These are phyloP conservation scores for Chaenodraco wilsoni DNA, from an alignment of 2,797 vertebrate species.

Conservation along the genomic window DNA sequence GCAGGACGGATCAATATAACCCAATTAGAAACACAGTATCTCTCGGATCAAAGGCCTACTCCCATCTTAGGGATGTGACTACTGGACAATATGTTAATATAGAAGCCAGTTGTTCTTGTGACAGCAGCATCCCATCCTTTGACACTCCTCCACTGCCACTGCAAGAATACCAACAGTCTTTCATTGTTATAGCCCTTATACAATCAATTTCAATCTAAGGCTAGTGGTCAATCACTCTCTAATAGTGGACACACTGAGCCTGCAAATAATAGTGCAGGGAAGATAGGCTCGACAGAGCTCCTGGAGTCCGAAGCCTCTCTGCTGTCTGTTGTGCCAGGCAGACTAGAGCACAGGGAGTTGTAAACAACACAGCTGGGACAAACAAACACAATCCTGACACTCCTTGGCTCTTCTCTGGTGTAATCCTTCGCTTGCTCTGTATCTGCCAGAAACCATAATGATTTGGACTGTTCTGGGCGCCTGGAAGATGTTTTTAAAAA, in stretches of 20 bases:
- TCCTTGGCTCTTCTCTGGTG: conserved; percentile 58
- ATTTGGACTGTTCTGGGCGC: conserved; percentile 62
- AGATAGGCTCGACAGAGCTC: conserved; percentile 59
- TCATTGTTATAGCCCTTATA: conserved; percentile 73
- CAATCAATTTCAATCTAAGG: conserved; percentile 82
- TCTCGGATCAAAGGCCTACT: conserved; percentile 68
- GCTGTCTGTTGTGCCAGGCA: conserved; percentile 46
- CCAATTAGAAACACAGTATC: conserved; percentile 74
- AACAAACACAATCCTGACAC: conserved; percentile 68
- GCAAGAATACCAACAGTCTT: conserved; percentile 66
- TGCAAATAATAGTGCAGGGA: conserved; percentile 59
- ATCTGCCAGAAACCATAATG: conserved; percentile 69
- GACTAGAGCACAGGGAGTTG: conserved; percentile 45
- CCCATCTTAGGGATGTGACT: conserved; percentile 61
- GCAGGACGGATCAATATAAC: conserved; percentile 69
- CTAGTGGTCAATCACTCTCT: conserved; percentile 73
- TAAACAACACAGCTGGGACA: conserved; percentile 71
- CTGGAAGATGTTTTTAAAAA: conserved; percentile 66
- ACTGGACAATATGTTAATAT: conserved; percentile 69
- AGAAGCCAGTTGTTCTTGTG: conserved; percentile 69
- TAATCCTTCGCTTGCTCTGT: conserved; percentile 59
- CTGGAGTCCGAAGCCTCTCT: conserved; percentile 35
- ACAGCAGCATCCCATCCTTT: conserved; percentile 64
- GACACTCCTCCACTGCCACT: conserved; percentile 42
- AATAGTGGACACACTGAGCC: conserved; percentile 54